Evolutionary conservation across 2,113 vertebrate species (phyloP), one percentile per base, ranked within the genome.

Genomic region (Vanacampus margaritifer): DNA sequence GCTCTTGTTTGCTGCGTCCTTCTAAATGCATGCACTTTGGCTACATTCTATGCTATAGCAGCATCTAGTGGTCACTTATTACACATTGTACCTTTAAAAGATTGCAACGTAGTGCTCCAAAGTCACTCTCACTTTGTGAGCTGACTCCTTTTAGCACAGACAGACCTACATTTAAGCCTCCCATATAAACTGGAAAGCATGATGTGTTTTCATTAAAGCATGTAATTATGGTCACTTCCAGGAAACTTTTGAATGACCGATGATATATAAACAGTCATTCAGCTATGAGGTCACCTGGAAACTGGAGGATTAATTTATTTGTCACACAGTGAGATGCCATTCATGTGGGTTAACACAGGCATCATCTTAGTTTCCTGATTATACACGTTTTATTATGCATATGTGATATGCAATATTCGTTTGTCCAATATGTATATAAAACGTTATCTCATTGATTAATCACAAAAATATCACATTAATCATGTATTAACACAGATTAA

Each of bases 171-270:
- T 69, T 68, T 64, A 51, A 76, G 70, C 67, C 67, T 64, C 65
- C 17, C 28, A 58, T 57, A 76, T 72, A 65, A 78, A 69, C 68
- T 69, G 54, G 36, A 65, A 66, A 26, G 39, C 28, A 48, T 72
- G 32, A n/a, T 68, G 39, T 2, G 36, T 68, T 74, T 75, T 64
- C 16, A 81, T 64, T 54, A 57, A 64, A 77, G 59, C 65, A 77
- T 26, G 67, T 63, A 68, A 71, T 48, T 64, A 72, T 76, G 53
- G 32, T 64, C 43, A 64, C 26, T 72, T 84, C 74, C 72, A 78
- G 71, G 79, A 81, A 79, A 67, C 11, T 0, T 67, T 67, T 39
- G 73, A 81, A 81, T 81, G 68, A 76, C 21, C 37, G 10, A 54
- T 78, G 73, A 70, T 32, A 74, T 46, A 72, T 65, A 60, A 72